These are phyloP conservation scores for Drosophila azteca DNA, from an alignment of 1,140 invertebrate species.

Conservation along the genomic window DNA sequence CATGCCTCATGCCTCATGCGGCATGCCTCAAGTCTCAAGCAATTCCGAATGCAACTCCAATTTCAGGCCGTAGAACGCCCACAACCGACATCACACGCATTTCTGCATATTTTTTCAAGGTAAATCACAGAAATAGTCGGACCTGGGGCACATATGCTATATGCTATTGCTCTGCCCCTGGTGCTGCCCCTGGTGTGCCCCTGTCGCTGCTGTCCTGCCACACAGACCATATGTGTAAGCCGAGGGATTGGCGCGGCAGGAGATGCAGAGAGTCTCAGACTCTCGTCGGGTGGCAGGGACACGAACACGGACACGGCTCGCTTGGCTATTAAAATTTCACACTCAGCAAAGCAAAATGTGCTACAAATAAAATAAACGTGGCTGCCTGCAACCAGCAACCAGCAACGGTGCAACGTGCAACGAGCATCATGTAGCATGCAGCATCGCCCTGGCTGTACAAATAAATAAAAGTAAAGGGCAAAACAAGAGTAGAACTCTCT, in stretches of 20 bases:
- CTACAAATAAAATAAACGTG: constrained; percentile 81
- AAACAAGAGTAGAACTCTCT: constrained; percentile 25
- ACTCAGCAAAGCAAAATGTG: constrained; percentile 77
- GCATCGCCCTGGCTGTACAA: constrained; percentile 62
- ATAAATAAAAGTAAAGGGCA: constrained; percentile 78
- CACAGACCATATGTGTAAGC: constrained; percentile 51
- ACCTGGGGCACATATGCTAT: constrained; percentile 58
- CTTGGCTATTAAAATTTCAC: constrained; percentile 81
- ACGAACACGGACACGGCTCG: constrained; percentile 70
- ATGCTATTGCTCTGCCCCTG: constrained; percentile 5
- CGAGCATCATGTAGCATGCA: constrained; percentile 40
- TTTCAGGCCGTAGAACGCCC: constrained; percentile 38
- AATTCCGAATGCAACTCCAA: constrained; percentile 25
- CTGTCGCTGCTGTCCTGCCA: constrained; percentile 23
- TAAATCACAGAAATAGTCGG: constrained; percentile 75
- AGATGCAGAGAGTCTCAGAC: constrained; percentile 12
- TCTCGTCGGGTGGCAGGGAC: constrained; percentile 19
- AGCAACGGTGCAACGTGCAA: constrained; percentile 37
- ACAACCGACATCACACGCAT: constrained; percentile 36
- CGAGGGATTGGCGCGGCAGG: constrained; percentile 37
- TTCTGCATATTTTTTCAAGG: constrained; percentile 71
- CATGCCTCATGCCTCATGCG: no score
- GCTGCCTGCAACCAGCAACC: constrained; percentile 34
- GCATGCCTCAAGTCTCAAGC: no score
- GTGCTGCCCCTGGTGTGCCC: not conserved